Percentiles rank a stretch among this genome's conserved stretches.
Evolutionary conservation across 1,140 invertebrate species (phyloP).

Genomic region (Theocolax elegans): DNA sequence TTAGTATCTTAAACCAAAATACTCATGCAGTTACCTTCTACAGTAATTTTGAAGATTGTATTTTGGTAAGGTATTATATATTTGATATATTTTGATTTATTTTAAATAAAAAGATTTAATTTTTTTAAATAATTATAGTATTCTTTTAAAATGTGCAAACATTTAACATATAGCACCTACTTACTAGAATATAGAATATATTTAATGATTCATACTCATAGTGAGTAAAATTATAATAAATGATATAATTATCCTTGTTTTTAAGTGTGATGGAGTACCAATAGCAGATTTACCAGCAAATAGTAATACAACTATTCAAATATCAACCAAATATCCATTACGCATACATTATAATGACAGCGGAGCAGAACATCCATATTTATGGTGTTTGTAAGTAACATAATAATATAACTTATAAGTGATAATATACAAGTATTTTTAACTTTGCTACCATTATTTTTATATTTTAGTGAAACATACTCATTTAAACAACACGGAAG

Average conservation of each 20-base stretch:
- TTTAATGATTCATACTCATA: no score
- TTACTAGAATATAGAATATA: no score
- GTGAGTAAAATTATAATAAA: no score
- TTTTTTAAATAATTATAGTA: no score
- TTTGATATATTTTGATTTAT: no score
- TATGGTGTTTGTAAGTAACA: conserved; percentile 60
- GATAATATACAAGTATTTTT: conserved; percentile 10
- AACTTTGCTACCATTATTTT: no score
- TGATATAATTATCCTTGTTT: not conserved
- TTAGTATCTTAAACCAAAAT: conserved; percentile 62
- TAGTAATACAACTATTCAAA: conserved; percentile 58
- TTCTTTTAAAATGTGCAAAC: no score
- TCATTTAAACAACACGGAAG: conserved; percentile 67
- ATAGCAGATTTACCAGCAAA: conserved; percentile 50
- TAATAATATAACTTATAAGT: not conserved
- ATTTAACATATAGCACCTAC: no score
- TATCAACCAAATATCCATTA: conserved; percentile 65
- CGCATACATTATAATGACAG: conserved; percentile 55
- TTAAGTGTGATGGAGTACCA: conserved; percentile 62
- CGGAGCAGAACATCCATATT: conserved; percentile 13
- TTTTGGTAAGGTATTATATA: conserved; percentile 48
- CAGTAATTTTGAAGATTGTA: conserved; percentile 62
- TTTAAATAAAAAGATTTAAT: not conserved
- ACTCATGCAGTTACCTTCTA: conserved; percentile 53
- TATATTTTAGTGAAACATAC: conserved; percentile 53